Base-by-base conservation (phyloP, 2,113 vertebrate species). In the Chitala chitala region DNA sequence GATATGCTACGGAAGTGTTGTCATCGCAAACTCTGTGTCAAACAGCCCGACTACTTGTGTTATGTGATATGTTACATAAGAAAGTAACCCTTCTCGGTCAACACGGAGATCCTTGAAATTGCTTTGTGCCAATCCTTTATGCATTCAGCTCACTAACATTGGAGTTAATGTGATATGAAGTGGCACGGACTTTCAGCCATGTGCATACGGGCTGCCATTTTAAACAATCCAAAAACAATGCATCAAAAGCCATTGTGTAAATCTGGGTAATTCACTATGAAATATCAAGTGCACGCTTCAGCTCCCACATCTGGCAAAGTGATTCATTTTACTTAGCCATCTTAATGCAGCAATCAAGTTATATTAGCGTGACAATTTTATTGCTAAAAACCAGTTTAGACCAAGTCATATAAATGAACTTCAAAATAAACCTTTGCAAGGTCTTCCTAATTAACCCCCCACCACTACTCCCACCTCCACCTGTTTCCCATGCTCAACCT, bases 311-410 rank as follows among this genome's bases (percentile, higher is more conserved):
- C 90, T 90, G 90, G 85, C 82, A 81, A 84, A 75, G 82, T 81
- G 80, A 87, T 90, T 88, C 87, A 87, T 90, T 92, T 90, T 89
- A 89, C 91, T 91, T 87, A 89, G 88, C 87, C 82, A 76, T 82
- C 86, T 85, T 87, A 88, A 88, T 86, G 84, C 88, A 78, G 84
- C 87, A 89, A 92, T 92, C 90, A 90, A 87, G 91, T 86, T 88
- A 84, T 87, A 92, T 91, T 89, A 92, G 89, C 91, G 86, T 90
- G 90, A 91, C 91, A 89, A 91, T 92, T 88, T 85, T 84, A 89
- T 90, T 90, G 87, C 86, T 89, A 84, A 89, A 87, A 86, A 84
- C 85, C 79, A 58, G 85, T 86, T 78, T 76, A 55, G 81, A 76
- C 76, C 82, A 68, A 69, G 78, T 74, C 76, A 74, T 83, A 87